Evolutionary conservation across 2,797 vertebrate species (phyloP).

Genomic region (Silurus lanzhouensis): DNA sequence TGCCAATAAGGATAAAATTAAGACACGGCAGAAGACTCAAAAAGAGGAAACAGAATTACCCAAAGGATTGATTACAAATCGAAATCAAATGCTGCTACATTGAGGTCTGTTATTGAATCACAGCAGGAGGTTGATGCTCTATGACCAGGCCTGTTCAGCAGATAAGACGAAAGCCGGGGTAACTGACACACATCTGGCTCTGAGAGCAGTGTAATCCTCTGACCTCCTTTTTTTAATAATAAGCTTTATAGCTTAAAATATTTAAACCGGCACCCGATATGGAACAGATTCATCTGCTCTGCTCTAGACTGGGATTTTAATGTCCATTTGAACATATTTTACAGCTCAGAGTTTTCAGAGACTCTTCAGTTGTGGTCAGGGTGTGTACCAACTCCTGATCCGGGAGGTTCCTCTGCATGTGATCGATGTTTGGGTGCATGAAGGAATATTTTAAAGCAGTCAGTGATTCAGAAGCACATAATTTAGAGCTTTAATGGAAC

Average conservation of each 20-base stretch:
- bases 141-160: background rate
- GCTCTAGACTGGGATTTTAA: background rate
- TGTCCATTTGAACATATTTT: background rate
- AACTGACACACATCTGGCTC: constrained; percentile 14
- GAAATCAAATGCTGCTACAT: background rate
- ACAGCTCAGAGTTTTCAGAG: background rate
- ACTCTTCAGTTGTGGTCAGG: background rate
- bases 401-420: background rate
- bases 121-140: too few species aligned
- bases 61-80: too few species aligned
- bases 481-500: background rate
- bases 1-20: too few species aligned
- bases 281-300: background rate
- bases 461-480: background rate
- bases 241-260: constrained; percentile 25
- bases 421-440: background rate
- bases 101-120: background rate
- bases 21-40: background rate
- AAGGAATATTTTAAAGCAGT: background rate
- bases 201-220: background rate
- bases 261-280: background rate
- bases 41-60: too few species aligned
- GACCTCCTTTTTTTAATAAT: constrained; percentile 27
- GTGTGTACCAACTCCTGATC: too few species aligned
- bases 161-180: background rate